A percentile compares a stretch with the other conserved stretches of the same genome.
phyloP scores from a whole-genome alignment of 37 sponge, comb jelly and placozoan genomes.

The Oscarella lobularis region DNA sequence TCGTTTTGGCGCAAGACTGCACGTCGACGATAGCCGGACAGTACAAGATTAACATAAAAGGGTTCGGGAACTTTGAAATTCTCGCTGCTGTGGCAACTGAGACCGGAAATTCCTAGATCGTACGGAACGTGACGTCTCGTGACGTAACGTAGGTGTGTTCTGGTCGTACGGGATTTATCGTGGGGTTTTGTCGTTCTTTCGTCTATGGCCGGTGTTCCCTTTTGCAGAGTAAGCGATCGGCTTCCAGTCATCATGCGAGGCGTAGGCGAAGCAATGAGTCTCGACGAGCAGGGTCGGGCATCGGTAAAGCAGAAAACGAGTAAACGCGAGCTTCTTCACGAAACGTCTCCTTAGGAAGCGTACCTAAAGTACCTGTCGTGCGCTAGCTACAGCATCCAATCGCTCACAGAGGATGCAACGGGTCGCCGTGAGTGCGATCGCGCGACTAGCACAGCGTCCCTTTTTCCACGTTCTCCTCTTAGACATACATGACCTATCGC shows the following conservation, averaged over 20 bases:
- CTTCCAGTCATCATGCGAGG: conserved; percentile 4
- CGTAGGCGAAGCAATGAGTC: conserved; percentile 1
- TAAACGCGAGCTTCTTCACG: neutral
- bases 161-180: too few species aligned
- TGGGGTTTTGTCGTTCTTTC: too few species aligned
- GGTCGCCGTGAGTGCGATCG: neutral
- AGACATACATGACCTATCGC: neutral
- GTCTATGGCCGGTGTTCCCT: too few species aligned
- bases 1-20: too few species aligned
- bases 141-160: too few species aligned
- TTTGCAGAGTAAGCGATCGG: neutral
- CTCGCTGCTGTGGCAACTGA: too few species aligned
- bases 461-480: too few species aligned
- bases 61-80: neutral
- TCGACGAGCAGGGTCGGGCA: neutral
- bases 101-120: too few species aligned
- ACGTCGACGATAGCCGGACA: neutral
- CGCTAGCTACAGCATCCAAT: neutral
- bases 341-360: conserved; percentile 4
- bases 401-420: neutral
- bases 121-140: too few species aligned
- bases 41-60: neutral
- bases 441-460: too few species aligned
- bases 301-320: too few species aligned
- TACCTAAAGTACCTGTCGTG: conserved; percentile 3